Evolutionary conservation across 1,140 invertebrate species (phyloP), one percentile per base, ranked within the genome.

Genomic region (Sinella curviseta): DNA sequence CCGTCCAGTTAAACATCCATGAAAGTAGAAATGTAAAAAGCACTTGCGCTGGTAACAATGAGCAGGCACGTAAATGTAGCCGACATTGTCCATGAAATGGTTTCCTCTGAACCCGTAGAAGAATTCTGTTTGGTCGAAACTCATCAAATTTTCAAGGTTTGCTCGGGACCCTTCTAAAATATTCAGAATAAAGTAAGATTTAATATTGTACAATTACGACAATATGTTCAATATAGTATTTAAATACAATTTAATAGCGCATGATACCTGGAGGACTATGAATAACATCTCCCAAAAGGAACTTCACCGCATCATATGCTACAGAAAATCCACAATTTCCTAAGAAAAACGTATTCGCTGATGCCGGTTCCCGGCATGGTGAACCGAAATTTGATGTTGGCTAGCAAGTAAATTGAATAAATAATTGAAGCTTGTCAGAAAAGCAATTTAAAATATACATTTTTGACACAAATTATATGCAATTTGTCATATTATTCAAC

Each of bases 291-390:
- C 77, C 81, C 0, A 81, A 20, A 3, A 84, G 65, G 48, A 84
- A 82, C 28, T 77, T 77, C 1, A 84, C 28, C 0, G 80, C 57
- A 33, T 84, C 83, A 39, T 54, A 60, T n/a, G 81, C 81, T 31
- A 81, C 83, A 57, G 83, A 84, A 65, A 82, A 81, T 30, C 83
- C 83, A 65, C 83, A 84, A 55, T 80, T 81, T 34, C 75, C 81
- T 48, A 84, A 48, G 30, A 82, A 84, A 17, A 78, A 78, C 78
- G 77, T 81, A 17, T 74, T 1, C 20, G 20, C 1, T 26, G 26
- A 12, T 14, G 83, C 78, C 28, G 14, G 1, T 57, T 76, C 67
- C 20, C 34, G 17, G 70, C 83, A 82, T 17, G 76, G 28, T 3
- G 36, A 30, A 0, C 78, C 79, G 39, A 54, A 81, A 70, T 75